Base-by-base conservation (phyloP, 1,140 invertebrate genomes). In the Lucilia sericata region DNA sequence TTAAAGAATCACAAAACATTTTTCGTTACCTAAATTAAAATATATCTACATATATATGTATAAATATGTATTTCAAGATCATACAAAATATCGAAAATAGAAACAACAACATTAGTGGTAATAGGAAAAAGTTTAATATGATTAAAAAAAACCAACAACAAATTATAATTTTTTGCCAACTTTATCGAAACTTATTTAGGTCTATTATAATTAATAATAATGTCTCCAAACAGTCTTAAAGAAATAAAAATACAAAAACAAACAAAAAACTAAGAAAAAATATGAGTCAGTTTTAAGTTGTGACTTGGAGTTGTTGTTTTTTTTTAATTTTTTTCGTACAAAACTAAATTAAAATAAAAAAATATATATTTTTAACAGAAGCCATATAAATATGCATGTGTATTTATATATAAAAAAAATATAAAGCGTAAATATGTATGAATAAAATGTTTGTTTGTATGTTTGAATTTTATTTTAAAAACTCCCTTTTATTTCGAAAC, bases 351-450 rank as follows among this genome's bases (percentile, higher is more conserved):
- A 17, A 12, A n/a, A 55, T 17, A 55, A 55, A 55, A 55, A 55
- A 55, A 70, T 21, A 17, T 60, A 17, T 21, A 25, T 21, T 80
- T 49, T 21, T 80, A 51, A 47, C 76, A 80, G 76, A 80, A 80
- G 76, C 76, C 76, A 80, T 80, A 80, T 80, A 80, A 80, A 80
- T 80, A 47, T 80, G 76, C 76, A 80, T 80, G 21, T 21, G 19
- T 19, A 51, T 80, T 21, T 49, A 80, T 25, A 80, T n/a, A 51
- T n/a, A n/a, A n/a, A n/a, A n/a, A n/a, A n/a, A n/a, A n/a, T n/a
- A 76, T 76, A 76, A 3, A 74, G 0, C 10, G 5, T 74, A 75
- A 34, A 34, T 42, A 42, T 42, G 42, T 42, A 42, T 42, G 42
- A 3, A 42, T 42, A 0, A 76, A 51, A 25, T 25, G 51, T 12